These are phyloP conservation scores for Lagria hirta DNA, from an alignment of 2,888 invertebrate genomes.

Conservation along the genomic window DNA sequence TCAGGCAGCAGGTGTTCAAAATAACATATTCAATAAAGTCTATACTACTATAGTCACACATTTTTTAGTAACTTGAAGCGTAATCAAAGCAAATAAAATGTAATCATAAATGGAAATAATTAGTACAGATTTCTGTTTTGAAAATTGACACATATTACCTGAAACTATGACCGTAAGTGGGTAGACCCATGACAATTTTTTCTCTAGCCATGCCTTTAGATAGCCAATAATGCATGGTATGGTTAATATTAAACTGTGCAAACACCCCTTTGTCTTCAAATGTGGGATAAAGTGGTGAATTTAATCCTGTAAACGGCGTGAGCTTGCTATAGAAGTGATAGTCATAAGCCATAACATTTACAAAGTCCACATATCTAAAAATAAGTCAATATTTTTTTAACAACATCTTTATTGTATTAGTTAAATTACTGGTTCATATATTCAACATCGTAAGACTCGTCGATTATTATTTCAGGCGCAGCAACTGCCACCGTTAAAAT, in stretches of 20 bases:
- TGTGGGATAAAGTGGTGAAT: conserved; percentile 74
- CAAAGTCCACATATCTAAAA: conserved; percentile 72
- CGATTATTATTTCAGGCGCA: conserved; percentile 73
- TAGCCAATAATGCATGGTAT: conserved; percentile 77
- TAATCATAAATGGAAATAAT: conserved; percentile 1
- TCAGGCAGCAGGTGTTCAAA: too few species aligned
- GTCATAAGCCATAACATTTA: conserved; percentile 92
- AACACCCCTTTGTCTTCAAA: conserved; percentile 64
- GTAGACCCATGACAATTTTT: conserved; percentile 83
- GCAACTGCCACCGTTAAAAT: conserved; percentile 78
- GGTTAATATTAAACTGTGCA: conserved; percentile 77
- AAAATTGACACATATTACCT: conserved; percentile 58
- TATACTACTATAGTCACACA: too few species aligned
- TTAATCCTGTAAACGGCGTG: conserved; percentile 81
- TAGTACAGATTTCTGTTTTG: neutral
- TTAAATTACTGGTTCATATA: conserved; percentile 76
- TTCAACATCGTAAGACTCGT: conserved; percentile 75
- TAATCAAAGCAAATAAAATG: too few species aligned
- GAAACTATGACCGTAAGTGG: conserved; percentile 84
- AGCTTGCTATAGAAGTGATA: conserved; percentile 76
- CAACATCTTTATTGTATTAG: too few species aligned
- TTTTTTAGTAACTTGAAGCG: too few species aligned
- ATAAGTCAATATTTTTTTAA: neutral
- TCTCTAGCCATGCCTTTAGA: conserved; percentile 71
- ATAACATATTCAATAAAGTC: too few species aligned